These are phyloP conservation scores for Nasonovia ribisnigri DNA, from an alignment of 2,888 invertebrate genomes.

Conservation along the genomic window DNA sequence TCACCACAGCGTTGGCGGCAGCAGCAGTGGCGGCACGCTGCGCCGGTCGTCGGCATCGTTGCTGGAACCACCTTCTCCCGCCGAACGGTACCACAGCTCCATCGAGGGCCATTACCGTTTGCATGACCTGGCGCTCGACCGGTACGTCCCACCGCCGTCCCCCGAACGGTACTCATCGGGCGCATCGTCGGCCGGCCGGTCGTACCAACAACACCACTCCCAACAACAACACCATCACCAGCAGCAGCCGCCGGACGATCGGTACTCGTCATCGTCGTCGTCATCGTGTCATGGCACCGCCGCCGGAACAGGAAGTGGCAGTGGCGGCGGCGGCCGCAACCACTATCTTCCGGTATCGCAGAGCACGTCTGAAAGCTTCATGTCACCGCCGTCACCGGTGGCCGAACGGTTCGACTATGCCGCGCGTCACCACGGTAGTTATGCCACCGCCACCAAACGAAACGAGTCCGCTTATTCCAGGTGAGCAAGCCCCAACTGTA, in stretches of 20 bases:
- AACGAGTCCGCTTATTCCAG: slow-evolving; percentile 58
- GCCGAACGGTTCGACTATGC: slow-evolving; percentile 64
- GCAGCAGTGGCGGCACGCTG: slow-evolving; percentile 31
- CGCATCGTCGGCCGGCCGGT: slow-evolving; percentile 4
- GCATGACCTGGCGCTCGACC: slow-evolving; percentile 68
- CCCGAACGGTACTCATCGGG: slow-evolving; percentile 57
- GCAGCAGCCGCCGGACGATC: not conserved
- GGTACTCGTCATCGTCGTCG: not conserved
- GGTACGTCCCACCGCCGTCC: slow-evolving; percentile 62
- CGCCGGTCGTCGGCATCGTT: slow-evolving; percentile 66
- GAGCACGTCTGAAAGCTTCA: slow-evolving; percentile 60
- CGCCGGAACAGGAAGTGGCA: not conserved
- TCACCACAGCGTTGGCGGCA: slow-evolving; percentile 28
- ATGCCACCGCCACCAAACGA: slow-evolving; percentile 53
- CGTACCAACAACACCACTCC: slow-evolving; percentile 21
- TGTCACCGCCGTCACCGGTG: slow-evolving; percentile 64
- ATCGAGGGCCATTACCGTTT: slow-evolving; percentile 70
- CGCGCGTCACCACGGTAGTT: slow-evolving; percentile 59
- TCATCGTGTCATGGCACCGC: slow-evolving; percentile 21
- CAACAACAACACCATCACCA: not conserved
- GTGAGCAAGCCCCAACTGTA: not conserved
- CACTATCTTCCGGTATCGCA: slow-evolving; percentile 60
- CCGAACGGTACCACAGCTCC: slow-evolving; percentile 68
- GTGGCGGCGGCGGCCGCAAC: slow-evolving; percentile 17
- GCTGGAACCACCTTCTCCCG: slow-evolving; percentile 71